phyloP scores from a whole-genome alignment of 2,113 vertebrate species.

The Ammodytes marinus region DNA sequence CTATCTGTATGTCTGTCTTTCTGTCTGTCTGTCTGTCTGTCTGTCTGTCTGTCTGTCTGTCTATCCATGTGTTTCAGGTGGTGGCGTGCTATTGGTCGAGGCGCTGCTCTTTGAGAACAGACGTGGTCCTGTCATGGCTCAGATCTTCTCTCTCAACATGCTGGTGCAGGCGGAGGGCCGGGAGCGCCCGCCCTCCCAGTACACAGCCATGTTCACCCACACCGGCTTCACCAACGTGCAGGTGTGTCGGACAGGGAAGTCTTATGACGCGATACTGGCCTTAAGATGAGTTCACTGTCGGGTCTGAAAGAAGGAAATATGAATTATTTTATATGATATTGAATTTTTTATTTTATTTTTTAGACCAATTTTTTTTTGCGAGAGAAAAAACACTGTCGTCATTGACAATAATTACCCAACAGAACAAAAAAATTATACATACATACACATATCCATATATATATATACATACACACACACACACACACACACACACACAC shows the following conservation, averaged over 20 bases:
- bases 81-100: constrained; percentile 83
- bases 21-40: too few relatives aligned
- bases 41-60: rapidly evolving
- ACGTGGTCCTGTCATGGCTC: constrained; percentile 78
- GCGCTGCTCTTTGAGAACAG: constrained; percentile 81
- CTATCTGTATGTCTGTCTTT: too few relatives aligned
- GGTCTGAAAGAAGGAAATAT: too few relatives aligned
- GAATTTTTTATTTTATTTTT: too few relatives aligned
- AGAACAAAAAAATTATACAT: too few relatives aligned
- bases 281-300: constrained; percentile 67
- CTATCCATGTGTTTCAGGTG: constrained; percentile 61
- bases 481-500: too few relatives aligned
- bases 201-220: constrained; percentile 68
- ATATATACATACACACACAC: too few relatives aligned
- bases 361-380: too few relatives aligned
- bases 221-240: constrained; percentile 78
- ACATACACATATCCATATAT: too few relatives aligned
- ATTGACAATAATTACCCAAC: too few relatives aligned
- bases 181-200: constrained; percentile 78
- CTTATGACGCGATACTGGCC: constrained; percentile 83
- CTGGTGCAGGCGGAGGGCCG: constrained; percentile 81
- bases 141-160: constrained; percentile 86
- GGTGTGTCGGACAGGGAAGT: constrained; percentile 82
- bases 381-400: too few relatives aligned
- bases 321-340: too few relatives aligned